Conservation (phyloP, 2,888 invertebrate species). For the Calliopum simillimum region DNA sequence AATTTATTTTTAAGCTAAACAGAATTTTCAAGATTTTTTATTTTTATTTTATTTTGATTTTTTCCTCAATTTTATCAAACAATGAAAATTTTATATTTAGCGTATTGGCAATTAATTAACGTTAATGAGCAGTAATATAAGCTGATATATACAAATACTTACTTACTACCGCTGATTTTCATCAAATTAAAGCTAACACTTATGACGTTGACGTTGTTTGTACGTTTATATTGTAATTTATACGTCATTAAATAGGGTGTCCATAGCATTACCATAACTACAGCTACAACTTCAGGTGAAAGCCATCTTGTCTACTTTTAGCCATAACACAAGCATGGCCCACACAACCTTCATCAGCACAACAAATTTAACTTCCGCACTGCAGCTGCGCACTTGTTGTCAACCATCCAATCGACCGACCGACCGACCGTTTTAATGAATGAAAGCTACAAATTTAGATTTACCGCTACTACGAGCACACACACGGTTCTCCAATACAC, state of each 20-base stretch:
- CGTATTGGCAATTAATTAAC: too few relatives aligned
- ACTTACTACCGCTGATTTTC: not conserved
- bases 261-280: too few relatives aligned
- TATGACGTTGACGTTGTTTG: conserved; percentile 22
- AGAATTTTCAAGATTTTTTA: too few relatives aligned
- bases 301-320: not conserved
- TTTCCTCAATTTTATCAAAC: too few relatives aligned
- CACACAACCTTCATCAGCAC: not conserved
- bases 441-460: conserved; percentile 18
- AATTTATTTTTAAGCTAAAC: too few relatives aligned
- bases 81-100: too few relatives aligned
- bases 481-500: too few relatives aligned
- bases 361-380: not conserved
- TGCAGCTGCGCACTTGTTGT: not conserved
- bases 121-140: too few relatives aligned
- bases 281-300: too few relatives aligned
- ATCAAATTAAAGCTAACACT: not conserved
- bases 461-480: too few relatives aligned
- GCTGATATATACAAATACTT: not conserved
- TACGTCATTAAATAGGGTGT: conserved; percentile 25
- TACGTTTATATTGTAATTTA: conserved; percentile 5
- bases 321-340: not conserved
- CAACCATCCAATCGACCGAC: not conserved
- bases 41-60: too few relatives aligned
- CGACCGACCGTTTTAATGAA: conserved; percentile 4